Evolutionary conservation across 2,113 vertebrate species (phyloP), one percentile per base, ranked within the genome.

Genomic region (Oreotrochilus melanogaster): DNA sequence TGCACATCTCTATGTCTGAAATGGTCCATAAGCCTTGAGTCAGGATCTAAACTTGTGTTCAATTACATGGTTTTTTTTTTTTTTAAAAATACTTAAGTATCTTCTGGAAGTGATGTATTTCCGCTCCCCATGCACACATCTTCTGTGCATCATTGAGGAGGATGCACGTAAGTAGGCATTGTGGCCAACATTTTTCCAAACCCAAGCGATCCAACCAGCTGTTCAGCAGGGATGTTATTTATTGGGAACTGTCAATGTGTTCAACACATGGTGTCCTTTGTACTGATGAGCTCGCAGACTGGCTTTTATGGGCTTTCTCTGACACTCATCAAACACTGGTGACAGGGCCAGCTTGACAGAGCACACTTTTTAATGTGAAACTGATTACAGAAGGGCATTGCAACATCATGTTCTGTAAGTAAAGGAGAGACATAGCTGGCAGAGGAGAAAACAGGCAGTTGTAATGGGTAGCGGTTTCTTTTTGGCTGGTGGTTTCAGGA

Each of bases 161-260:
- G 75, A 96, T 2, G n/a, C 93, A 86, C 92, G 82, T 78, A 97
- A 96, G 88, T 88, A 88, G 92, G 61, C 85, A 83, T 58, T 28
- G 93, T 48, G 82, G 94, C 86, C 85, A 88, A 45, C 95, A 94
- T 97, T 97, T 85, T 96, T 96, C 94, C 82, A 42, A 94, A 89
- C 81, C 91, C 84, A 4, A 88, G 94, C 84, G 75, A 65, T 24
- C 71, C 87, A 87, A 47, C 84, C 95, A 95, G 93, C 87, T 94
- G 89, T 58, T 95, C 87, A 37, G 51, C 93, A 79, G 92, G 60
- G 86, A 22, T 78, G 88, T 69, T 96, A 71, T 92, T 96, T 97
- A 87, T 92, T 93, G 93, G 78, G 79, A 57, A 7, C 88, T 93
- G 88, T 65, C 94, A 95, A 86, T 94, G 93, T 96, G 95, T 94